phyloP scores from a whole-genome alignment of 1,140 invertebrate species.

The Sinella curviseta region DNA sequence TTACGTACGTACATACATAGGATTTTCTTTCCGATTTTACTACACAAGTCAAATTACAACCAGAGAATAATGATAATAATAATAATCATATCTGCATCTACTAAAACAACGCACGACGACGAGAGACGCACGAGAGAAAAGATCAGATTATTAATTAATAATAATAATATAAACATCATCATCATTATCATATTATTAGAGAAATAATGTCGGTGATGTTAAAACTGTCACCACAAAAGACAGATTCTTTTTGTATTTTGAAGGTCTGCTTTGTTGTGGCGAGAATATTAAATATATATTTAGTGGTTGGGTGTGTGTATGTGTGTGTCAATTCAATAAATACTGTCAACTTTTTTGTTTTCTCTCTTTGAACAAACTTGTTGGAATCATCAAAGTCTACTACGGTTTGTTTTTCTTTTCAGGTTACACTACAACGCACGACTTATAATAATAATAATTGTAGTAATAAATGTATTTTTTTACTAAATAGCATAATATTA shows the following conservation, averaged over 20 bases:
- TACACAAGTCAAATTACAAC: neutral
- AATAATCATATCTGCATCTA: neutral
- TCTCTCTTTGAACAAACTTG: neutral
- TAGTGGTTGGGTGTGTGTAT: too few relatives aligned
- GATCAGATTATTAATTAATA: neutral
- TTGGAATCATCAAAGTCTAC: too few relatives aligned
- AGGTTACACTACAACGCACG: neutral
- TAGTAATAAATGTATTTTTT: neutral
- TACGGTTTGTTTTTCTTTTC: neutral
- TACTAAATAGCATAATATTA: neutral
- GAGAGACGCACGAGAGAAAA: neutral
- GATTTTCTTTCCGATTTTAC: neutral
- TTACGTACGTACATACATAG: too few relatives aligned
- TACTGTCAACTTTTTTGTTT: neutral
- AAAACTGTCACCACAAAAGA: neutral
- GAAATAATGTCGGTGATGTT: neutral
- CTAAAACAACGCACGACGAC: neutral
- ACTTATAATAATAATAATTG: neutral
- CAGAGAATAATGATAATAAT: neutral
- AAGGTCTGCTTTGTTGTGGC: too few relatives aligned
- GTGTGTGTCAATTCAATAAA: neutral
- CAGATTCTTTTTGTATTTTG: too few relatives aligned
- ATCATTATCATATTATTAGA: too few relatives aligned
- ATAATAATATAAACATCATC: too few relatives aligned
- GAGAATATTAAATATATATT: too few relatives aligned